Conservation (phyloP, 2,888 invertebrate species). For the Drosophila prostipennis region DNA sequence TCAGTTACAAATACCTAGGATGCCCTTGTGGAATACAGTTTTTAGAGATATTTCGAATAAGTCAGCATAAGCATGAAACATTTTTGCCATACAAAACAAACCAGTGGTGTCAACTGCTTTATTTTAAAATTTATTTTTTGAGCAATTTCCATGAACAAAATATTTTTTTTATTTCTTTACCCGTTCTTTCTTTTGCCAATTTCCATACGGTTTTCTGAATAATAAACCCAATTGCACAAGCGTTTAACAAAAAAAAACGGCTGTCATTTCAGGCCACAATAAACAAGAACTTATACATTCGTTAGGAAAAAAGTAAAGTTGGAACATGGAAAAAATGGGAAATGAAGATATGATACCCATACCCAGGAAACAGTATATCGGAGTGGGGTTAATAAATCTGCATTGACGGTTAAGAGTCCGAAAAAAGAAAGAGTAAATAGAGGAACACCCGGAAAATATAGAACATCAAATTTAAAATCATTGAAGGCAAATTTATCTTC, state of each 20-base stretch:
- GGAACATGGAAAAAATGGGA: not conserved
- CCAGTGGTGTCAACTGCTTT: not conserved
- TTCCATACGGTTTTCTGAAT: not conserved
- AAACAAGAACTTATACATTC: constrained; percentile 31
- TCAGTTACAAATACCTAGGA: constrained; percentile 23
- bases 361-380: not conserved
- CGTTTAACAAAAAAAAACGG: not conserved
- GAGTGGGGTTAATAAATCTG: not conserved
- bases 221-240: constrained; percentile 12
- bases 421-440: not conserved
- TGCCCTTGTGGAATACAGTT: constrained; percentile 1
- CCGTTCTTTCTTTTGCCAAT: not conserved
- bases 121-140: not conserved
- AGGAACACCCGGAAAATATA: constrained; percentile 4
- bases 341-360: constrained; percentile 1
- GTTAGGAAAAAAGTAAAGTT: constrained; percentile 19
- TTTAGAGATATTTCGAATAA: constrained; percentile 36
- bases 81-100: constrained; percentile 9
- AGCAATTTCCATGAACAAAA: not conserved
- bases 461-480: constrained; percentile 31
- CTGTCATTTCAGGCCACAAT: constrained; percentile 25
- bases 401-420: not conserved
- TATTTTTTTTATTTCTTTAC: too few species aligned
- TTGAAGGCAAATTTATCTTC: constrained; percentile 49
- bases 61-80: constrained; percentile 3